Evolutionary conservation across 2,888 invertebrate genomes (phyloP).

Genomic region (Epinotia bilunana): DNA sequence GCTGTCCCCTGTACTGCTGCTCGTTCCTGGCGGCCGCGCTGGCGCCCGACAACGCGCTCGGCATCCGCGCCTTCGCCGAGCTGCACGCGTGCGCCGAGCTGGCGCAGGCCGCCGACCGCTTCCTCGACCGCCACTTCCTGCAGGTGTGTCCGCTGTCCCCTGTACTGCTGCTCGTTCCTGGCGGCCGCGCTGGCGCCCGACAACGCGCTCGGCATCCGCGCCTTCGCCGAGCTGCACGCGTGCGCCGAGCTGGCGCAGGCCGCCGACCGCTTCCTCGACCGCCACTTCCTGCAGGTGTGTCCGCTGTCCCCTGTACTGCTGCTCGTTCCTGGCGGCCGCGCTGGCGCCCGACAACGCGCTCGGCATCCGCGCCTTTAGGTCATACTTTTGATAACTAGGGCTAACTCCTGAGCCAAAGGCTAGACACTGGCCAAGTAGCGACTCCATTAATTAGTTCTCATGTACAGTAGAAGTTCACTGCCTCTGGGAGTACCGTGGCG

Average conservation of each 20-base stretch:
- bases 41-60: conserved; percentile 48
- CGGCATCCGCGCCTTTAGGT: too few species aligned
- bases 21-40: conserved; percentile 79
- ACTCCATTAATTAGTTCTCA: too few species aligned
- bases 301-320: conserved; percentile 86
- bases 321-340: conserved; percentile 95
- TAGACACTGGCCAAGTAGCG: too few species aligned
- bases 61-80: conserved; percentile 97
- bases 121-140: conserved; percentile 63
- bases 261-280: conserved; percentile 88
- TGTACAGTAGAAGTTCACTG: too few species aligned
- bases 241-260: conserved; percentile 92
- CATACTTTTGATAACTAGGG: too few species aligned
- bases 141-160: conserved; percentile 39
- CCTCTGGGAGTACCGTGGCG: too few species aligned
- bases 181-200: conserved; percentile 96
- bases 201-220: conserved; percentile 86
- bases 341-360: conserved; percentile 96
- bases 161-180: conserved; percentile 95
- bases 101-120: conserved; percentile 90
- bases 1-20: conserved; percentile 49
- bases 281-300: conserved; percentile 51
- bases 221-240: conserved; percentile 93
- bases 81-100: conserved; percentile 96
- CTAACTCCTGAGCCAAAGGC: too few species aligned